These are phyloP conservation scores for Boulengeromyrus knoepffleri DNA, from an alignment of 2,113 vertebrate species.

Conservation along the genomic window DNA sequence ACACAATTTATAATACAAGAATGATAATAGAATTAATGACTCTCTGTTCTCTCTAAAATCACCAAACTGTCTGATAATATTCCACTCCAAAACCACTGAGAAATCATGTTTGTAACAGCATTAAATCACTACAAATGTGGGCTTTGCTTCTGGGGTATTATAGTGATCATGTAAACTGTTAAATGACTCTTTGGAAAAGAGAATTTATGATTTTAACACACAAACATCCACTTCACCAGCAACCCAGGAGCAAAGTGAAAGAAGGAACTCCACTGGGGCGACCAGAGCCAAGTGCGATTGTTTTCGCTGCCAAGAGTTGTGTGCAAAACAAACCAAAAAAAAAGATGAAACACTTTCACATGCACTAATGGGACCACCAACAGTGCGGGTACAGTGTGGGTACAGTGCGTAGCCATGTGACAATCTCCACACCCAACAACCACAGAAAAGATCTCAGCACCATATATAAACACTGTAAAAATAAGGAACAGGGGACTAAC, in stretches of 20 bases:
- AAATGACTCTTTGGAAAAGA: not conserved
- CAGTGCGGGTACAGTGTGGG: not conserved
- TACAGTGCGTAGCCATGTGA: not conserved
- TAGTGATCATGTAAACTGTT: not conserved
- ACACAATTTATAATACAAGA: not conserved
- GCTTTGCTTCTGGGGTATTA: not conserved
- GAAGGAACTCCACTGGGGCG: not conserved
- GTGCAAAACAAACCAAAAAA: not conserved
- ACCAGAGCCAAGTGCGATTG: not conserved
- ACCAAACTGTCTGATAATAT: not conserved
- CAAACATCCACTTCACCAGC: not conserved
- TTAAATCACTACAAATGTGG: not conserved
- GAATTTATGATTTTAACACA: not conserved
- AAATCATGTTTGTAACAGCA: not conserved
- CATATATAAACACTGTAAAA: not conserved
- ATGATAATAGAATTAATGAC: not conserved
- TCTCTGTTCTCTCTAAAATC: not conserved
- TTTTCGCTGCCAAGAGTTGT: not conserved
- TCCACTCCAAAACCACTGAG: not conserved
- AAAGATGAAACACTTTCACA: not conserved
- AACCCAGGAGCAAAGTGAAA: not conserved
- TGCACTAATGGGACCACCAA: not conserved
- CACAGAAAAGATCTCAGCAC: not conserved
- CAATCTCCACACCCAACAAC: not conserved
- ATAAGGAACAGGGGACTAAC: not conserved